These are phyloP conservation scores for Daubentonia madagascariensis DNA, from an alignment of 2,113 vertebrate genomes.

Conservation along the genomic window DNA sequence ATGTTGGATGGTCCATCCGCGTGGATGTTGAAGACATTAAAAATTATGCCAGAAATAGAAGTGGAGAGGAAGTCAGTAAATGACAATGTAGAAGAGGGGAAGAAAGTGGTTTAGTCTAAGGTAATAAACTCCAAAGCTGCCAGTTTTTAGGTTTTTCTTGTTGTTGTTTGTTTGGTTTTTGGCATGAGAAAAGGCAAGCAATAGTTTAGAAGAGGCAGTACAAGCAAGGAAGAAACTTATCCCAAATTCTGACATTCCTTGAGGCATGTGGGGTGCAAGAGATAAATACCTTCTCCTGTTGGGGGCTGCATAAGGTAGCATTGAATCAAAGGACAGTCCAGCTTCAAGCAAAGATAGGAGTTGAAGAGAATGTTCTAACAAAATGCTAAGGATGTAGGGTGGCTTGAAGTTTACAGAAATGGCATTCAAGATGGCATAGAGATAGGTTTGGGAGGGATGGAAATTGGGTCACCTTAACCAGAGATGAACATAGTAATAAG, in stretches of 20 bases:
- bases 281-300: not conserved
- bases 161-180: not conserved
- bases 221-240: not conserved
- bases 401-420: not conserved
- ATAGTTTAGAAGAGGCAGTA: not conserved
- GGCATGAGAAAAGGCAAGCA: not conserved
- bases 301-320: not conserved
- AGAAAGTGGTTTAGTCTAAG: not conserved
- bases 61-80: not conserved
- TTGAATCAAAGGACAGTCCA: not conserved
- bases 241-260: not conserved
- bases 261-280: not conserved
- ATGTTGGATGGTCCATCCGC: not conserved
- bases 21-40: not conserved
- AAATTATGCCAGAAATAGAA: not conserved
- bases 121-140: not conserved
- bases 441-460: not conserved
- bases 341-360: not conserved
- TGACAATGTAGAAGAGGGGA: not conserved
- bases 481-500: not conserved
- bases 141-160: not conserved
- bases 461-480: not conserved
- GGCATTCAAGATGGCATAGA: not conserved
- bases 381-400: not conserved
- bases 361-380: not conserved